These are phyloP conservation scores for Theristus sp. DNA, from an alignment of 2,888 invertebrate species.

Conservation along the genomic window DNA sequence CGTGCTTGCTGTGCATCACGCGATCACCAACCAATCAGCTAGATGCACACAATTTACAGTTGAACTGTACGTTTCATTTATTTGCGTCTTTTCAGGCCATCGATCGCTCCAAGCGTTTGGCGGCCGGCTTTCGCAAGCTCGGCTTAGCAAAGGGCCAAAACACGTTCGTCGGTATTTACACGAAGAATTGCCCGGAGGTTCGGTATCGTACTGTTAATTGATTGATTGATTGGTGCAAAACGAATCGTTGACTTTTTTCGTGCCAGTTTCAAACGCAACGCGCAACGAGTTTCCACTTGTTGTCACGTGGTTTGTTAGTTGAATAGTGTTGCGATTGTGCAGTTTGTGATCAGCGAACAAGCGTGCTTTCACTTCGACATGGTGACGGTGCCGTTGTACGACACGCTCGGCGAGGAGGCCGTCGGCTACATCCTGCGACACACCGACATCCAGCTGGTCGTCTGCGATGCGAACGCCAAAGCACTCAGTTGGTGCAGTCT, in stretches of 20 bases:
- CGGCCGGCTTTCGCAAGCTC: constrained; percentile 28
- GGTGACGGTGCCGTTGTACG: constrained; percentile 85
- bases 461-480: constrained; percentile 19
- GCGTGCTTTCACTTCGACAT: constrained; percentile 78
- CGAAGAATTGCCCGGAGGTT: constrained; percentile 34
- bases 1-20: neutral
- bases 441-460: constrained; percentile 19
- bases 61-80: no score
- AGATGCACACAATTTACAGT: no score
- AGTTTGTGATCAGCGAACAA: constrained; percentile 83
- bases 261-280: neutral
- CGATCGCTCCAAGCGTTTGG: constrained; percentile 26
- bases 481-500: constrained; percentile 14
- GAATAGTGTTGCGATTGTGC: neutral
- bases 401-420: constrained; percentile 85
- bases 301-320: neutral
- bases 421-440: constrained; percentile 48
- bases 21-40: no score
- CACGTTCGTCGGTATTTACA: constrained; percentile 32
- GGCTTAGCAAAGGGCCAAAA: constrained; percentile 26
- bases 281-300: neutral
- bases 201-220: neutral
- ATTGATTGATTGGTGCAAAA: neutral
- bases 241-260: neutral
- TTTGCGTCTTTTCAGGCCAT: constrained; percentile 17